Conservation (phyloP, 2,888 invertebrate species). For the Eupithecia subumbrata region DNA sequence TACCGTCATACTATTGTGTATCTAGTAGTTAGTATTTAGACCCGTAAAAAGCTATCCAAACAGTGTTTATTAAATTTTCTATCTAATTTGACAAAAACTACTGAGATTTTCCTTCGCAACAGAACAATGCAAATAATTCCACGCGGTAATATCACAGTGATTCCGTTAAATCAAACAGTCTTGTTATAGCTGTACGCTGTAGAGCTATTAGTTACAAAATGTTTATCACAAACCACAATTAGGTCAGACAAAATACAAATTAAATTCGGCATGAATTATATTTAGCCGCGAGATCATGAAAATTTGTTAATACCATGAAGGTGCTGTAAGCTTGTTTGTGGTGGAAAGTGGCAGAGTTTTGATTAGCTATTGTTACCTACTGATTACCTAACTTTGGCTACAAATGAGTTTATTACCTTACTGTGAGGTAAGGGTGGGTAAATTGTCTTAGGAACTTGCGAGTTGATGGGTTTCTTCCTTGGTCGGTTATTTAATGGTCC, state of each 20-base stretch:
- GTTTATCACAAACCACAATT: conserved; percentile 31
- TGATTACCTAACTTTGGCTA: conserved; percentile 43
- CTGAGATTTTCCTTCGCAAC: not conserved
- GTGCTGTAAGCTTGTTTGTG: conserved; percentile 53
- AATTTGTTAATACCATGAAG: conserved; percentile 41
- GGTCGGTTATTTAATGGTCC: not conserved
- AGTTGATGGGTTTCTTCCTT: not conserved
- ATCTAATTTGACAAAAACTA: not conserved
- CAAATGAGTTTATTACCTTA: conserved; percentile 2
- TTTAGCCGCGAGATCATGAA: conserved; percentile 31
- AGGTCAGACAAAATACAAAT: conserved; percentile 25
- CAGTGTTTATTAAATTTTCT: not conserved
- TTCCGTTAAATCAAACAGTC: not conserved
- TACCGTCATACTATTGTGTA: not conserved
- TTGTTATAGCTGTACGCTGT: conserved; percentile 4
- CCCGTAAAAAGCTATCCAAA: not conserved
- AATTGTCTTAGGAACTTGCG: not conserved
- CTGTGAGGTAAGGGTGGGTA: not conserved
- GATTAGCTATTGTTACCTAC: conserved; percentile 59
- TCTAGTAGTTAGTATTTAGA: not conserved
- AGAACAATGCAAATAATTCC: not conserved
- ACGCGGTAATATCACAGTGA: not conserved
- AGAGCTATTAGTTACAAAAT: conserved; percentile 20
- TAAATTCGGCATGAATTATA: conserved; percentile 26
- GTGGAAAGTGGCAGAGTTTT: conserved; percentile 56